A percentile compares a stretch with the other conserved stretches of the same genome.
Evolutionary conservation across 2,113 vertebrate genomes (phyloP).

Genomic region (Nycticryphes semicollaris): DNA sequence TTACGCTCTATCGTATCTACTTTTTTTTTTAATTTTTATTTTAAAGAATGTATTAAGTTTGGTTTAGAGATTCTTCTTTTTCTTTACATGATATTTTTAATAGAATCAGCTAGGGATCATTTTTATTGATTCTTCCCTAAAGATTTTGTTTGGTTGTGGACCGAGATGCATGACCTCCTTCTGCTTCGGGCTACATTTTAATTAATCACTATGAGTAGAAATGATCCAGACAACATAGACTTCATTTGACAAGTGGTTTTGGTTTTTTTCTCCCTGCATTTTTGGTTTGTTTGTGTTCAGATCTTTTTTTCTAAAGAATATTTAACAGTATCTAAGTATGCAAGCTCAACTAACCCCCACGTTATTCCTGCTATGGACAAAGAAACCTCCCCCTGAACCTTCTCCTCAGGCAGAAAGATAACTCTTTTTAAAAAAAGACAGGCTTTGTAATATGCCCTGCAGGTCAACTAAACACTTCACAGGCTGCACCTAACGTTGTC

Average conservation of each 20-base stretch:
- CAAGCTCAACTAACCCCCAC: background rate
- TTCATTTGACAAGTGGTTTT: background rate
- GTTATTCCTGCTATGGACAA: background rate
- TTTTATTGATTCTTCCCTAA: constrained; percentile 13
- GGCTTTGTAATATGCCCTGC: background rate
- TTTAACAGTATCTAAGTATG: background rate
- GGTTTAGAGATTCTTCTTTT: background rate
- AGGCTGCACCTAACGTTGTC: background rate
- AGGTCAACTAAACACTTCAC: background rate
- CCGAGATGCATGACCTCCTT: background rate
- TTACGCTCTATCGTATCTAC: background rate
- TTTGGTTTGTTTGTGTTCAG: background rate
- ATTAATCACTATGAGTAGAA: constrained; percentile 19
- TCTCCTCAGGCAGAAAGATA: background rate
- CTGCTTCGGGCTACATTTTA: constrained; percentile 26
- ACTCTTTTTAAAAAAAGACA: background rate
- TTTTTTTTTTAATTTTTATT: background rate
- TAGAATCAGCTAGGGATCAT: background rate
- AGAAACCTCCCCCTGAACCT: background rate
- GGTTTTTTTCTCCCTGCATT: background rate
- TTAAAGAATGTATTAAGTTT: background rate
- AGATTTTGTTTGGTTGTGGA: background rate
- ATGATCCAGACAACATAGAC: background rate
- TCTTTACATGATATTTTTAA: background rate
- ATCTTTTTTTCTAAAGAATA: background rate